These are phyloP conservation scores for Electrophaes corylata DNA, from an alignment of 2,888 invertebrate genomes.

Conservation along the genomic window DNA sequence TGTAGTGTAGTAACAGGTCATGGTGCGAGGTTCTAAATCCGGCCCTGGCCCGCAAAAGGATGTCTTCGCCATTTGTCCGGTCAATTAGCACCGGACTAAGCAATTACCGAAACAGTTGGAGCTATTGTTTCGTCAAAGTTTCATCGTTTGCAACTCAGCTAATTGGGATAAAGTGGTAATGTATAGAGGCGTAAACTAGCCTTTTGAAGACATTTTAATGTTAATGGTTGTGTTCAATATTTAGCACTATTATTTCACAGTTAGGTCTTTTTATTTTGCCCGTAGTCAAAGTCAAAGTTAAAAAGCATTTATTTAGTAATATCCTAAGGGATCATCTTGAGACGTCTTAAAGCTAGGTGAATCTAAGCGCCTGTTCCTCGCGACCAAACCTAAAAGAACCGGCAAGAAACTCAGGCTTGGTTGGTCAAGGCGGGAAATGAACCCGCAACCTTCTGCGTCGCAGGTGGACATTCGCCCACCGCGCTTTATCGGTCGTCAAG, in stretches of 20 bases:
- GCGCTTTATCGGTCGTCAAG: too few relatives aligned
- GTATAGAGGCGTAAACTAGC: conserved; percentile 28
- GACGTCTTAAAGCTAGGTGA: too few relatives aligned
- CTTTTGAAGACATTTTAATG: conserved; percentile 25
- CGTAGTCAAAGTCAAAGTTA: too few relatives aligned
- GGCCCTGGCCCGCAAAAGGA: conserved; percentile 23
- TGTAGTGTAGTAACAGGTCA: not conserved
- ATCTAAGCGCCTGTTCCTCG: too few relatives aligned
- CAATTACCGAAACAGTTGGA: conserved; percentile 35
- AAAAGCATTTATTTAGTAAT: too few relatives aligned
- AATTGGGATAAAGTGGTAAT: conserved; percentile 37
- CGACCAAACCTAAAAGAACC: too few relatives aligned
- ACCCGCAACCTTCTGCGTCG: too few relatives aligned
- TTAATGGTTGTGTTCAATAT: not conserved
- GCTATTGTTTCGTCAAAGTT: conserved; percentile 40
- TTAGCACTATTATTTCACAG: not conserved
- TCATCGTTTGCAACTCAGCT: conserved; percentile 32
- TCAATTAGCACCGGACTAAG: conserved; percentile 38
- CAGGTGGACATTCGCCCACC: too few relatives aligned
- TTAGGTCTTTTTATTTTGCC: not conserved
- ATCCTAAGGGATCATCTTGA: too few relatives aligned
- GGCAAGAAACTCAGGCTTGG: too few relatives aligned
- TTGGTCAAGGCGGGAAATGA: too few relatives aligned
- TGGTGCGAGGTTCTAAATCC: conserved; percentile 12
- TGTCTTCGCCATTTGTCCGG: conserved; percentile 38